Conservation (phyloP, 2,113 vertebrate species). For the Anoplopoma fimbria region DNA sequence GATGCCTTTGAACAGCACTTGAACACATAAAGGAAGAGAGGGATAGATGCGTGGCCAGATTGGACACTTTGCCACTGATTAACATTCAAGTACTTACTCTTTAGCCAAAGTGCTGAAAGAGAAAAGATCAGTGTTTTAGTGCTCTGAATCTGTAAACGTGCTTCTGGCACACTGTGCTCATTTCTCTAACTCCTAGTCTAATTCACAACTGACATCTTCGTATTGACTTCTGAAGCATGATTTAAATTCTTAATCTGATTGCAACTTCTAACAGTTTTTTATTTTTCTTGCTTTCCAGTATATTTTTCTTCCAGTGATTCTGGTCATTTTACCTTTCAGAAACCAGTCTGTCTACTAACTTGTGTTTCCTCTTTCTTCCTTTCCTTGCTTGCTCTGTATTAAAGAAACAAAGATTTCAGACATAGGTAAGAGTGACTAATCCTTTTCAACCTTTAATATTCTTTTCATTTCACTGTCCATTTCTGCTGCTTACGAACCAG, state of each 20-base stretch:
- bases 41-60: background rate
- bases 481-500: background rate
- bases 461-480: conserved; percentile 3
- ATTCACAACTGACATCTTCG: conserved; percentile 23
- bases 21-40: background rate
- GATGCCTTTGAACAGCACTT: conserved; percentile 12
- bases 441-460: conserved; percentile 23
- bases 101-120: conserved; percentile 16
- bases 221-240: conserved; percentile 7
- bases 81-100: conserved; percentile 1
- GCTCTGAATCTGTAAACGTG: conserved; percentile 8
- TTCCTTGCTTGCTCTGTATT: conserved; percentile 85
- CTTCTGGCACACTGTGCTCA: background rate
- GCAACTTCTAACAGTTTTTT: background rate
- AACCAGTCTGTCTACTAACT: conserved; percentile 51
- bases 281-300: background rate
- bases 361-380: conserved; percentile 57
- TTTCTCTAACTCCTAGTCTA: background rate
- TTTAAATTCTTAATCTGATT: background rate
- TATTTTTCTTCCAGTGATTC: background rate
- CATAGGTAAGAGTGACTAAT: conserved; percentile 95
- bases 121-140: conserved; percentile 14
- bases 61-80: background rate
- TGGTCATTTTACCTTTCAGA: background rate
- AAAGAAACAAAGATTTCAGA: conserved; percentile 99